These are phyloP conservation scores for Oligia fasciuncula DNA, from an alignment of 2,888 invertebrate species.

Conservation along the genomic window DNA sequence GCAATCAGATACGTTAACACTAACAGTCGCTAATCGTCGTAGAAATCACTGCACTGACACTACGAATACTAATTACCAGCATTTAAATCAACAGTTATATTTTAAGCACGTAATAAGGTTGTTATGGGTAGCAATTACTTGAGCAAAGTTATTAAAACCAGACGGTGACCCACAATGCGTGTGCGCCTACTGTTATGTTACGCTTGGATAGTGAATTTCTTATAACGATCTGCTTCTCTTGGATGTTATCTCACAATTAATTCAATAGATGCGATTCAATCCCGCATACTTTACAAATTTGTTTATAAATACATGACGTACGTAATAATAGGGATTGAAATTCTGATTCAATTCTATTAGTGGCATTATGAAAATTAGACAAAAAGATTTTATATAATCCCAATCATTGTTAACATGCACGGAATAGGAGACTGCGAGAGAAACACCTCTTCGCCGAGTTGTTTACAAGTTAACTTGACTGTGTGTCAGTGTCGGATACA, in stretches of 20 bases:
- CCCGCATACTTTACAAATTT: constrained; percentile 16
- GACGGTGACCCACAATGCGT: constrained; percentile 67
- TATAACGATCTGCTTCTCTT: constrained; percentile 56
- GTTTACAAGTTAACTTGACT: constrained; percentile 2
- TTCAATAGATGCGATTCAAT: constrained; percentile 42
- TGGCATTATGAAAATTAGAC: constrained; percentile 36
- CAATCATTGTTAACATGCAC: constrained; percentile 25
- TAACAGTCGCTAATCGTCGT: constrained; percentile 70
- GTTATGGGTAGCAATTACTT: constrained; percentile 65
- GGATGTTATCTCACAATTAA: constrained; percentile 49
- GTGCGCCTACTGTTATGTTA: constrained; percentile 69
- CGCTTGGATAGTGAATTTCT: constrained; percentile 64
- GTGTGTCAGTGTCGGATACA: neutral
- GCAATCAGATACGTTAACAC: constrained; percentile 67
- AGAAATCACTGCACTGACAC: constrained; percentile 70
- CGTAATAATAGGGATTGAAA: constrained; percentile 35
- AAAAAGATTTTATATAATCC: constrained; percentile 9
- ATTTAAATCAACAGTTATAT: constrained; percentile 70
- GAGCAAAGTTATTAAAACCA: constrained; percentile 67
- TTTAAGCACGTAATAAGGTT: constrained; percentile 68
- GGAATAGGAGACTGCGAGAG: constrained; percentile 6
- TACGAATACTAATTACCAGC: constrained; percentile 68
- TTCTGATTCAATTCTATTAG: constrained; percentile 32
- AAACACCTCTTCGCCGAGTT: neutral
- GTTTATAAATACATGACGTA: constrained; percentile 49